phyloP scores from a whole-genome alignment of 1,140 invertebrate genomes.

The Drosophila pachea region DNA sequence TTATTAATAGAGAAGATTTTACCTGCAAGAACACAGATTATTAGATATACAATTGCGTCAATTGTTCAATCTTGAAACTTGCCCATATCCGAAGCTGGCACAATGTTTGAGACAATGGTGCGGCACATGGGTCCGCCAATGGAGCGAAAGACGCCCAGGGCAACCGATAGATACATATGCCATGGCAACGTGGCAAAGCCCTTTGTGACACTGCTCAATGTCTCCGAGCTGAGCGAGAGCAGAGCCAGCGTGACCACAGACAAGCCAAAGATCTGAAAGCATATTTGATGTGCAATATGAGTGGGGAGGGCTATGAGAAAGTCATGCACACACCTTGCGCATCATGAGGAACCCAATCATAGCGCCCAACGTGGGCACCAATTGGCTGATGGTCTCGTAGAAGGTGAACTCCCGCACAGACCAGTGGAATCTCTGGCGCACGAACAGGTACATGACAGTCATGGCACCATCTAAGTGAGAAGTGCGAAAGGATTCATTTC shows the following conservation, averaged over 20 bases:
- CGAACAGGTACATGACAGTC: constrained; percentile 82
- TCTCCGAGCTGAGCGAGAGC: constrained; percentile 68
- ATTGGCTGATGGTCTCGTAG: constrained; percentile 80
- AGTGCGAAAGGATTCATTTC: neutral
- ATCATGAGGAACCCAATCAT: constrained; percentile 80
- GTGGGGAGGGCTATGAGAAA: too few relatives aligned
- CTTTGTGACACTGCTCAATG: constrained; percentile 78
- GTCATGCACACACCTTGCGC: constrained; percentile 75
- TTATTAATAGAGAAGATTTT: constrained; percentile 84
- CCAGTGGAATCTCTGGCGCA: constrained; percentile 84
- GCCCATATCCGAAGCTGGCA: constrained; percentile 83
- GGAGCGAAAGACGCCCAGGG: constrained; percentile 80
- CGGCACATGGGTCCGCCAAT: constrained; percentile 82
- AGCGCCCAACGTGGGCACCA: constrained; percentile 80
- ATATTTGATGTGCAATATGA: neutral
- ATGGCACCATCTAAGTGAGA: constrained; percentile 63
- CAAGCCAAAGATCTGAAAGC: constrained; percentile 55
- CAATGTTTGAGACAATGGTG: constrained; percentile 83
- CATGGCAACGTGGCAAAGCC: constrained; percentile 81
- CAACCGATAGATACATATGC: constrained; percentile 82
- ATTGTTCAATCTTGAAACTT: constrained; percentile 59
- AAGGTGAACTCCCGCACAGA: constrained; percentile 82
- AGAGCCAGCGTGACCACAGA: constrained; percentile 64
- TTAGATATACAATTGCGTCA: neutral
- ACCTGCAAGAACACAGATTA: constrained; percentile 64